These are phyloP conservation scores for Orthosia cruda DNA, from an alignment of 2,888 invertebrate genomes.

Conservation along the genomic window DNA sequence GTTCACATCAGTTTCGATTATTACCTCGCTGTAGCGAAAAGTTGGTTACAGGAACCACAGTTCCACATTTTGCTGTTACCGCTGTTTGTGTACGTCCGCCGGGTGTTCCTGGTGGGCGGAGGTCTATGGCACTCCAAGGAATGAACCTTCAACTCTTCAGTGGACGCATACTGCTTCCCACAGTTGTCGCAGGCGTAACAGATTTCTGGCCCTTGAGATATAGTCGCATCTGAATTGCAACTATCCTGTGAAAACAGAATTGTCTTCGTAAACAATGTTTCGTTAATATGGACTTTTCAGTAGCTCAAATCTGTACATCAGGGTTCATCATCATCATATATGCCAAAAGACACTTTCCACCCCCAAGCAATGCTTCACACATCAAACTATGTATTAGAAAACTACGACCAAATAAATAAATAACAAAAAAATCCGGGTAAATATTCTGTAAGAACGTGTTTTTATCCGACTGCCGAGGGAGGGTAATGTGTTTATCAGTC, in stretches of 20 bases:
- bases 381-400: too few relatives aligned
- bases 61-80: conserved; percentile 89
- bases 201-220: conserved; percentile 66
- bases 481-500: too few relatives aligned
- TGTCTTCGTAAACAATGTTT: background rate
- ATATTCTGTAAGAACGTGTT: too few relatives aligned
- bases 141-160: conserved; percentile 80
- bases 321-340: too few relatives aligned
- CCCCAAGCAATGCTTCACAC: too few relatives aligned
- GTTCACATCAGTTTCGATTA: background rate
- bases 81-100: conserved; percentile 77
- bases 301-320: too few relatives aligned
- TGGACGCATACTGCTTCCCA: conserved; percentile 74
- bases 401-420: too few relatives aligned
- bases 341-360: too few relatives aligned
- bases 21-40: conserved; percentile 88
- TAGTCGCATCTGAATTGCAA: conserved; percentile 54
- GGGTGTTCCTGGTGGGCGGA: conserved; percentile 64
- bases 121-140: conserved; percentile 73
- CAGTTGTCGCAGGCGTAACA: conserved; percentile 79
- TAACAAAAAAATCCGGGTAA: too few relatives aligned
- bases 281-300: too few relatives aligned
- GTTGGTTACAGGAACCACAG: conserved; percentile 89
- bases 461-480: too few relatives aligned
- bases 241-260: conserved; percentile 38